Conservation (phyloP, 2,113 vertebrate species). For the Leuciscus idus region DNA sequence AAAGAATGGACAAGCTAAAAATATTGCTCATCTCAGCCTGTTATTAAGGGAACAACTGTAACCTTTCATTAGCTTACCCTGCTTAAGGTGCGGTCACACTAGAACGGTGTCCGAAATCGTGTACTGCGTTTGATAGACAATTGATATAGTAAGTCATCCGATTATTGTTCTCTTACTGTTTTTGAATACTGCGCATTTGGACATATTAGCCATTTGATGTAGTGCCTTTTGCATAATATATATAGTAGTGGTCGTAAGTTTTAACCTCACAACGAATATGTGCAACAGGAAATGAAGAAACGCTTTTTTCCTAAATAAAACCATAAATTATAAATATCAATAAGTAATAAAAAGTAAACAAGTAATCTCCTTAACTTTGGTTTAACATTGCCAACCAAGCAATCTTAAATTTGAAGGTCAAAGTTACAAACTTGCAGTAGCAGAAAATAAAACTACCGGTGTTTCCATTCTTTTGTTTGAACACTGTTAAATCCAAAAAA, state of each 20-base stretch:
- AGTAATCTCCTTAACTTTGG: not conserved
- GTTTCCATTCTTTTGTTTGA: not conserved
- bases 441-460: not conserved
- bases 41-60: conserved; percentile 69
- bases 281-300: not conserved
- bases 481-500: conserved; percentile 53
- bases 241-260: not conserved
- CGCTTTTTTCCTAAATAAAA: too few species aligned
- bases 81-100: not conserved
- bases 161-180: not conserved
- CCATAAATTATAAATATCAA: not conserved
- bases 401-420: not conserved
- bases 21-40: conserved; percentile 70
- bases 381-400: not conserved
- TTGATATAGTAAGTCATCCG: not conserved
- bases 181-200: not conserved
- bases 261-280: not conserved
- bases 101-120: not conserved
- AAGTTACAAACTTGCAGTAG: not conserved
- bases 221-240: not conserved
- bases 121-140: not conserved
- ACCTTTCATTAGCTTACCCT: conserved; percentile 66
- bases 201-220: not conserved
- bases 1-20: conserved; percentile 73
- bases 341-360: not conserved